phyloP scores from a whole-genome alignment of 2,113 vertebrate species.

The Nanger granti region DNA sequence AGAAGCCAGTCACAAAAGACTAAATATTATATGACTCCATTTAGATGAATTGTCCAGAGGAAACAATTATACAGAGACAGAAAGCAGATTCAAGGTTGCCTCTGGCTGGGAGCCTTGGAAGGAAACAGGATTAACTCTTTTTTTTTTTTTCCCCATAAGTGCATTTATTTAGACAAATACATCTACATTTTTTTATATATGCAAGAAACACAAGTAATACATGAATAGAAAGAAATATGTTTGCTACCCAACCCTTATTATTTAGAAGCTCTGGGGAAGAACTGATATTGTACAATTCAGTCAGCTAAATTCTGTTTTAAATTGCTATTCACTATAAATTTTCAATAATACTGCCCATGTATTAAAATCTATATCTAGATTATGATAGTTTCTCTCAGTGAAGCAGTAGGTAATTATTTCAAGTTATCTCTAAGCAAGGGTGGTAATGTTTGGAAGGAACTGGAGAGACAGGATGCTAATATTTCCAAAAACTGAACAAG shows the following conservation, averaged over 20 bases:
- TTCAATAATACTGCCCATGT: not conserved
- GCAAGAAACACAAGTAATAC: not conserved
- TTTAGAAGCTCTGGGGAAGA: not conserved
- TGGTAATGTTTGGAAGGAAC: not conserved
- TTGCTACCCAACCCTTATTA: not conserved
- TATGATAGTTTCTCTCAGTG: not conserved
- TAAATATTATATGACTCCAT: not conserved
- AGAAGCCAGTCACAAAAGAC: not conserved
- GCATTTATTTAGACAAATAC: not conserved
- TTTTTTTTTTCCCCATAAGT: not conserved
- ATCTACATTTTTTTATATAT: not conserved
- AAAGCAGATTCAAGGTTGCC: not conserved
- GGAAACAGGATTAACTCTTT: not conserved
- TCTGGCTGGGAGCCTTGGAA: not conserved
- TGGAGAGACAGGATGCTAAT: not conserved
- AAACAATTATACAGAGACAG: not conserved
- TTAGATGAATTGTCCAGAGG: not conserved
- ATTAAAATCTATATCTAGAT: not conserved
- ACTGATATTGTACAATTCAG: not conserved
- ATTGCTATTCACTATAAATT: not conserved
- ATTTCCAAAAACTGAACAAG: not conserved
- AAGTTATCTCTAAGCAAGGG: constrained; percentile 4
- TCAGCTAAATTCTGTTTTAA: not conserved
- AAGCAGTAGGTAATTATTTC: constrained; percentile 13
- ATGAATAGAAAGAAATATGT: not conserved